phyloP scores from a whole-genome alignment of 2,113 vertebrate species.

The Trogon melanurus region DNA sequence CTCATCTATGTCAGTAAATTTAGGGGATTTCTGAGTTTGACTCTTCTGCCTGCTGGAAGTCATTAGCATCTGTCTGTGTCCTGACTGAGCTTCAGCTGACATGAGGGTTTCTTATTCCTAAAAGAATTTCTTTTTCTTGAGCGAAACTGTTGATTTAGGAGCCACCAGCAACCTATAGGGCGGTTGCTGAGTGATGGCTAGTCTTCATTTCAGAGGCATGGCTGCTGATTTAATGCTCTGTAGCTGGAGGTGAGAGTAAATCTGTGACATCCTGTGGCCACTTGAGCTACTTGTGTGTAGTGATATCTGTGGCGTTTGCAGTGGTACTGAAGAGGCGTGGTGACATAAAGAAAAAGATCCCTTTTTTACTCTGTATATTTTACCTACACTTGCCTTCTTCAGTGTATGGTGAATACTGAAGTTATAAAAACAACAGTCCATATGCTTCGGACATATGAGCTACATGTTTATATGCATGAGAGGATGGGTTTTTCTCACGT shows the following conservation, averaged over 20 bases:
- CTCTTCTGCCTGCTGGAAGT: background rate
- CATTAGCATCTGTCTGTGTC: background rate
- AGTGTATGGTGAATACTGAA: background rate
- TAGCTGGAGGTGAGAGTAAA: background rate
- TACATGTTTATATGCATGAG: background rate
- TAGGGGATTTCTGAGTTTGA: background rate
- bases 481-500: background rate
- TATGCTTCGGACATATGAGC: background rate
- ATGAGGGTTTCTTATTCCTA: background rate
- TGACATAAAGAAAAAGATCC: background rate
- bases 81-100: background rate
- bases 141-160: background rate
- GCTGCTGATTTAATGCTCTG: background rate
- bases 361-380: background rate
- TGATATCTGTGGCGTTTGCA: background rate
- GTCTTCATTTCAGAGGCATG: background rate
- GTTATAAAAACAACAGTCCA: background rate
- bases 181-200: background rate
- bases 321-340: background rate
- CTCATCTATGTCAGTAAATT: background rate
- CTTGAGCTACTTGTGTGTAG: background rate
- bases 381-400: background rate
- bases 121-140: background rate
- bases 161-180: background rate
- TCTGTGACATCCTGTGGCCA: background rate